These are phyloP conservation scores for Scyliorhinus canicula DNA, from an alignment of 2,797 vertebrate genomes.

Conservation along the genomic window DNA sequence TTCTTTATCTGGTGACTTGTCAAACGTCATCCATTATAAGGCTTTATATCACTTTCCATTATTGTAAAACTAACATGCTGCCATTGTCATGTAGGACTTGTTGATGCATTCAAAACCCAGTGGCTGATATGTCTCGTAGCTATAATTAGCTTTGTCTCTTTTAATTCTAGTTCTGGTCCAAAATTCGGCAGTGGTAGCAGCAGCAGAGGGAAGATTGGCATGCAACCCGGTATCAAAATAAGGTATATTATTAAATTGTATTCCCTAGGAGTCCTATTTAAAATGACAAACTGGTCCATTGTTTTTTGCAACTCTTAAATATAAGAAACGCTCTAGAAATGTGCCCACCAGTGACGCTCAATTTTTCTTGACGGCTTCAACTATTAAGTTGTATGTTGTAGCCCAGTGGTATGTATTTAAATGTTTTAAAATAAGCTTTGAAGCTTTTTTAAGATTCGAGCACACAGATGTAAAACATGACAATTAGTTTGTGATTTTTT, in stretches of 20 bases:
- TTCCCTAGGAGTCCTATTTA: slow-evolving; percentile 42
- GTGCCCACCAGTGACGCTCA: neutral
- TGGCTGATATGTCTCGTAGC: slow-evolving; percentile 22
- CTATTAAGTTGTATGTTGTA: neutral
- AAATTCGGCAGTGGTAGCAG: slow-evolving; percentile 74
- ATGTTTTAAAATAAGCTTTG: neutral
- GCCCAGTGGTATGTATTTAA: slow-evolving; percentile 39
- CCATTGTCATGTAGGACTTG: neutral
- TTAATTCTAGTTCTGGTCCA: slow-evolving; percentile 71
- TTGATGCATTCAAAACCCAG: neutral
- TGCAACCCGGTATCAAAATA: slow-evolving; percentile 81
- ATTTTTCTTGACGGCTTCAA: neutral
- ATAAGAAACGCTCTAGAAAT: neutral
- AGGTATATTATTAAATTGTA: slow-evolving; percentile 60
- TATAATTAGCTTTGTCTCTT: slow-evolving; percentile 49
- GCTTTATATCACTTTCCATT: neutral
- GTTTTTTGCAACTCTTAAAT: neutral
- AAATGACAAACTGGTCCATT: slow-evolving; percentile 6
- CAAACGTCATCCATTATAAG: slow-evolving; percentile 15
- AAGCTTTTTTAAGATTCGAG: neutral
- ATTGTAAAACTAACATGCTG: neutral
- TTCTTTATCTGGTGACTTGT: neutral
- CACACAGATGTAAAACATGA: neutral
- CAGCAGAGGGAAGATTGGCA: slow-evolving; percentile 82
- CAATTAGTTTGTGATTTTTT: neutral